Base-by-base conservation (phyloP, 2,797 vertebrate genomes). In the Geotrypetes seraphini region DNA sequence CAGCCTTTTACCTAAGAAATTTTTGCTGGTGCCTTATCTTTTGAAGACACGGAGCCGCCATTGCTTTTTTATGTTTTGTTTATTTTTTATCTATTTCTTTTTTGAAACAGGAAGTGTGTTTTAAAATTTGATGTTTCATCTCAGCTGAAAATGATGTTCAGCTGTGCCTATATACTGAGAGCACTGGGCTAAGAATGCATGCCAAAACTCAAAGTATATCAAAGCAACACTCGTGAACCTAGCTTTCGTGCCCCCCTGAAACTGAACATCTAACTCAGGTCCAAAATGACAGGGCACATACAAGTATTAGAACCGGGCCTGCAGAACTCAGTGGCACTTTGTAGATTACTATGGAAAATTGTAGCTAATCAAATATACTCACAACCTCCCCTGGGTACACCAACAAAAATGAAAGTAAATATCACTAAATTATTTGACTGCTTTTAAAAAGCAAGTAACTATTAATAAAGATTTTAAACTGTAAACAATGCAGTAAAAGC, bases 1-100 rank as follows among this genome's bases (percentile, higher is more conserved):
- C 76, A 88, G 78, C 84, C 82, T 84, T 82, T 85, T 77, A 85
- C 78, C 81, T 75, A 80, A 88, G 77, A 86, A 83, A 87, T 80
- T 84, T 83, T 77, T 77, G 83, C 78, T 83, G 80, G 91, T 97
- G 93, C 93, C 92, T 96, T 97, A 93, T 70, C 72, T 73, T 68
- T 73, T 49, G 65, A 76, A 76, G 66, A 78, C 70, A 60, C 66
- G 79, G 73, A 83, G 79, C 78, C 58, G 79, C 74, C 76, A 60
- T 75, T 71, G 64, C 53, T 64, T 53, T 65, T 48, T 31, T 66
- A 52, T 45, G 60, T 66, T 69, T 59, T 50, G 57, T 56, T 44
- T 35, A 21, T 55, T 58, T 20, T 20, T n/a, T n/a, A n/a, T n/a
- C n/a, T 18, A 32, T 12, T 14, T 37, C 36, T 50, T 22, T 49